Evolutionary conservation across 2,113 vertebrate species (phyloP).

Genomic region (Hirundichthys speculiger): DNA sequence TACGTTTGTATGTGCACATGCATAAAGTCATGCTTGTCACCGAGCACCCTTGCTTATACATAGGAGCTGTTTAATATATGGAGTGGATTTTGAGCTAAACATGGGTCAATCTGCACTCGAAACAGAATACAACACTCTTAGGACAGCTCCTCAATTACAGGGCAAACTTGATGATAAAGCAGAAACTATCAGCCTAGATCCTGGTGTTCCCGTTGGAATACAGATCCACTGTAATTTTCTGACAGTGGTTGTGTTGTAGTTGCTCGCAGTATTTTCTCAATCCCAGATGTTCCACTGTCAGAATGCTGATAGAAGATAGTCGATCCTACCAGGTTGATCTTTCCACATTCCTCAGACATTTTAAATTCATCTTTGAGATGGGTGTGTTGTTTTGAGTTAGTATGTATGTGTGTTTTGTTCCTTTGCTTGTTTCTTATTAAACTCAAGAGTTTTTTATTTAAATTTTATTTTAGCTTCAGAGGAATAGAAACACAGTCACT

Average conservation of each 20-base stretch:
- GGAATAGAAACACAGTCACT: background rate
- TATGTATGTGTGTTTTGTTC: slow-evolving; percentile 16
- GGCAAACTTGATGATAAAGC: no score
- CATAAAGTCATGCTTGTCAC: background rate
- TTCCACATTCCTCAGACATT: slow-evolving; percentile 54
- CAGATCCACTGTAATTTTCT: no score
- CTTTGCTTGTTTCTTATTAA: slow-evolving; percentile 17
- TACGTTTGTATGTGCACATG: background rate
- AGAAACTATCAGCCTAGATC: no score
- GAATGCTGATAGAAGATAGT: background rate
- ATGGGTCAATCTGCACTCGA: background rate
- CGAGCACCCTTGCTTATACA: background rate
- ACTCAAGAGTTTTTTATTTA: no score
- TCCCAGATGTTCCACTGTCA: no score
- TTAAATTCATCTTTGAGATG: slow-evolving; percentile 3
- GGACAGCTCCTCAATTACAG: no score
- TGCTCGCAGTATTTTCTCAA: background rate
- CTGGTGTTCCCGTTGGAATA: no score
- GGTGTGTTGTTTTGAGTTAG: slow-evolving; percentile 42
- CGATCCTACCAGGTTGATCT: slow-evolving; percentile 7
- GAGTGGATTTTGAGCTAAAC: background rate
- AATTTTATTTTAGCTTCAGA: no score
- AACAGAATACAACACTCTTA: background rate
- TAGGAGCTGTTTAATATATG: background rate
- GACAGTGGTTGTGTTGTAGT: no score